Percentiles rank a stretch among this genome's conserved stretches.
These are phyloP conservation scores for Micrasema longulum DNA, from an alignment of 1,140 invertebrate genomes.

Conservation along the genomic window DNA sequence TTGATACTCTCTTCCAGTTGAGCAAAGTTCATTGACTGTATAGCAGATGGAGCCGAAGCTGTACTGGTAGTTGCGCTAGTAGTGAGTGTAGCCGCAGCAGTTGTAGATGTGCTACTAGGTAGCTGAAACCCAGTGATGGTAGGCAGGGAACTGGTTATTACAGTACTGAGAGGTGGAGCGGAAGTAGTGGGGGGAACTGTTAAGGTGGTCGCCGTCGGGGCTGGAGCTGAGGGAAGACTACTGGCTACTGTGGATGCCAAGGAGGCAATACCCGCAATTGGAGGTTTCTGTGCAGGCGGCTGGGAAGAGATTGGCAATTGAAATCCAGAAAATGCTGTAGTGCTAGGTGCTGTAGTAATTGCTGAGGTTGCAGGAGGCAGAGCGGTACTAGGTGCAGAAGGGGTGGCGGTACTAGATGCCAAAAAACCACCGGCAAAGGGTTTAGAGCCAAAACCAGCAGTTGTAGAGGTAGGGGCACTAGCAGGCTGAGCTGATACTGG, in stretches of 20 bases:
- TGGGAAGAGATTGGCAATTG: too few species aligned
- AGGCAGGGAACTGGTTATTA: not conserved
- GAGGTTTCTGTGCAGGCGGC: not conserved
- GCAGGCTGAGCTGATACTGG: not conserved
- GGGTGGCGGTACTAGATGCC: not conserved
- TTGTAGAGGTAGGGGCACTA: too few species aligned
- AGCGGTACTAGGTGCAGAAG: not conserved
- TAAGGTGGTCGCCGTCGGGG: constrained; percentile 42
- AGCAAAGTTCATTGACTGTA: constrained; percentile 80
- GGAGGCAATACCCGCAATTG: not conserved
- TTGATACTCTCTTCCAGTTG: constrained; percentile 94
- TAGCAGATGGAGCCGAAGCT: constrained; percentile 61
- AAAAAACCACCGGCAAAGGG: not conserved
- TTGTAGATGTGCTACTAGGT: constrained; percentile 53
- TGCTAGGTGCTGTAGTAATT: too few species aligned
- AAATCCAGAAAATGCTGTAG: constrained; percentile 2
- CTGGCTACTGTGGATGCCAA: not conserved
- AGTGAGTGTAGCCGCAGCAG: constrained; percentile 62
- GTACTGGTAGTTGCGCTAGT: constrained; percentile 65
- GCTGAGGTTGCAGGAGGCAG: too few species aligned
- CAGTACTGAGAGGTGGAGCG: not conserved
- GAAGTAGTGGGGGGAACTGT: not conserved
- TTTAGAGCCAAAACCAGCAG: too few species aligned
- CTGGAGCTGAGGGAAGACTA: not conserved
- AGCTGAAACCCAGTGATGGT: not conserved